phyloP scores from a whole-genome alignment of 2,888 invertebrate genomes.

The Pristionchus exspectatus region DNA sequence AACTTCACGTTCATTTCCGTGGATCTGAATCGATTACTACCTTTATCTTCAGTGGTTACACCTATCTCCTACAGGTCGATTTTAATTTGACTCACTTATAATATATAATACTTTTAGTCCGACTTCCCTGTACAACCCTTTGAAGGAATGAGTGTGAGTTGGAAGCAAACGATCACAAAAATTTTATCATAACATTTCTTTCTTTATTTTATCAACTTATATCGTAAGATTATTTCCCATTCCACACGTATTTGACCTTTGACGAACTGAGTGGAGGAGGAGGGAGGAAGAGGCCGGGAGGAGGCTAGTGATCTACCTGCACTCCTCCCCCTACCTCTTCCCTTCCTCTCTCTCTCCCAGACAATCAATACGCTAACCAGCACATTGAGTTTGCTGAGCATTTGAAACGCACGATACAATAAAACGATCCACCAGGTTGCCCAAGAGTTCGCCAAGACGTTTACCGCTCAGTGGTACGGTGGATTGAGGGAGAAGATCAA shows the following conservation, averaged over 20 bases:
- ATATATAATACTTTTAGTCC: not conserved
- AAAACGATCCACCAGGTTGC: conserved; percentile 8
- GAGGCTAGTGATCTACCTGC: too few relatives aligned
- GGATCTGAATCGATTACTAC: conserved; percentile 17
- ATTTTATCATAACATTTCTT: too few relatives aligned
- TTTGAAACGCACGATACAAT: too few relatives aligned
- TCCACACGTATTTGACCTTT: too few relatives aligned
- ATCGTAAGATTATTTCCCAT: too few relatives aligned
- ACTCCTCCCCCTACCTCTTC: too few relatives aligned
- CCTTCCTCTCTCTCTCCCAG: too few relatives aligned
- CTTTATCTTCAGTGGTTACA: conserved; percentile 44
- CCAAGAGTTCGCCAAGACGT: conserved; percentile 29
- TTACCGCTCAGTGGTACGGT: not conserved
- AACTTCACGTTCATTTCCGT: conserved; percentile 40
- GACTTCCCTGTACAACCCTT: not conserved
- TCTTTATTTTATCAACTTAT: too few relatives aligned
- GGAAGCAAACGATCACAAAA: not conserved
- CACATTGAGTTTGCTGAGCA: too few relatives aligned
- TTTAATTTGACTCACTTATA: not conserved
- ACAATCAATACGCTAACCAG: too few relatives aligned
- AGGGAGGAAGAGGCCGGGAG: too few relatives aligned
- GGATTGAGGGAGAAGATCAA: conserved; percentile 37
- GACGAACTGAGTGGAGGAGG: too few relatives aligned
- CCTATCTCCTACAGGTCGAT: not conserved
- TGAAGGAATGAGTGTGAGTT: conserved; percentile 28